Conservation (phyloP, 2,113 vertebrate genomes). For the Prunella fulvescens region DNA sequence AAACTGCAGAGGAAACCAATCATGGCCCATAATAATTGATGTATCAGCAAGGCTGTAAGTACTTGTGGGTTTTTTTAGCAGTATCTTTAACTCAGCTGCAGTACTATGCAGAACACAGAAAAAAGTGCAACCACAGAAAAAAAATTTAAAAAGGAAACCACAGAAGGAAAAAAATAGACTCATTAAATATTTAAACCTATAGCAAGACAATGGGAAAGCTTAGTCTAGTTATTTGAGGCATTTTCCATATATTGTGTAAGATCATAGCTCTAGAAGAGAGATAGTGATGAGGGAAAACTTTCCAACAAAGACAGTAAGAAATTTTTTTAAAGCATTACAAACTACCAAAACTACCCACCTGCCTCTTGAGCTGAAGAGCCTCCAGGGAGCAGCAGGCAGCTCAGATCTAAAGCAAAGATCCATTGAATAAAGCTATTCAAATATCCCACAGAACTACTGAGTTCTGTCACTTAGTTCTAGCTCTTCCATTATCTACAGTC, state of each 20-base stretch:
- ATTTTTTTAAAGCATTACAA: background rate
- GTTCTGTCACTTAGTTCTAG: background rate
- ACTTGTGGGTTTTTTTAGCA: background rate
- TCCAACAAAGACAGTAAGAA: background rate
- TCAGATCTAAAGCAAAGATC: background rate
- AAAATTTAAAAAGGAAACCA: background rate
- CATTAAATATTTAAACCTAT: background rate
- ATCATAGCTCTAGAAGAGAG: background rate
- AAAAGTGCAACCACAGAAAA: background rate
- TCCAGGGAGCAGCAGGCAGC: background rate
- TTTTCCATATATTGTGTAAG: background rate
- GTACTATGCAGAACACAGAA: background rate
- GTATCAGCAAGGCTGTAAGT: background rate
- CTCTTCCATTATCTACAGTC: background rate
- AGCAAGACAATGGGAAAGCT: background rate
- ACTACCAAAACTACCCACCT: background rate
- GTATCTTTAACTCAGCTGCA: background rate
- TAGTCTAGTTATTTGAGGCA: background rate
- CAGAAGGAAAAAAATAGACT: background rate
- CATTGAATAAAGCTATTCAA: background rate
- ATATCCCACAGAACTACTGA: background rate
- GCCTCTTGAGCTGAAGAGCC: background rate
- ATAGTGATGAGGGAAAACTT: background rate
- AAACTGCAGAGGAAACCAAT: background rate
- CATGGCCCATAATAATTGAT: background rate